Percentiles rank a stretch among this genome's conserved stretches.
These are phyloP conservation scores for Ginglymostoma cirratum DNA, from an alignment of 2,113 vertebrate species.

Conservation along the genomic window DNA sequence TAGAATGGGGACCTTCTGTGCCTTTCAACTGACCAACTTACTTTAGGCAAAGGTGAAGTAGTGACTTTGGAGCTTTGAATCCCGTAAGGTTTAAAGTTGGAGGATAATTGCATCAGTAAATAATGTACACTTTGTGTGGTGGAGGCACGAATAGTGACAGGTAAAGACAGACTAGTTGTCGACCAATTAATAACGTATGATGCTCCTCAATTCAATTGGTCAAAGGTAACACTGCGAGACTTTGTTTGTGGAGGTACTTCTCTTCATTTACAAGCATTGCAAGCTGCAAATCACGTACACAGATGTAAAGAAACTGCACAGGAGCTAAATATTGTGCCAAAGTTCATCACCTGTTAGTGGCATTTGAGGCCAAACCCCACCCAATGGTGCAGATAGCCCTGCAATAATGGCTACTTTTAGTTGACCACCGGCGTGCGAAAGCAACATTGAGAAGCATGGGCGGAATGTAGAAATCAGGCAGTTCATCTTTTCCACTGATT, in stretches of 20 bases:
- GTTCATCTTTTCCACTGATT: background rate
- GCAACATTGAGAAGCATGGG: background rate
- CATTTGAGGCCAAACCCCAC: background rate
- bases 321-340: background rate
- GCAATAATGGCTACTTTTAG: background rate
- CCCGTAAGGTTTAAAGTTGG: constrained; percentile 36
- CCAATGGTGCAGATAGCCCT: background rate
- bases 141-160: constrained; percentile 24
- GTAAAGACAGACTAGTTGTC: constrained; percentile 12
- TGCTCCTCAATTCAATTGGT: background rate
- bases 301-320: background rate
- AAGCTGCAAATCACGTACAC: background rate
- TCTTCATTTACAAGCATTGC: constrained; percentile 40
- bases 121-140: background rate
- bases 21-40: constrained; percentile 36
- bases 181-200: background rate
- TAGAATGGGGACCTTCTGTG: constrained; percentile 11
- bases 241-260: constrained; percentile 38
- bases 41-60: constrained; percentile 37
- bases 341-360: background rate
- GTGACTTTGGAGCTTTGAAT: constrained; percentile 37
- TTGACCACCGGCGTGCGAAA: background rate
- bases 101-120: constrained; percentile 38
- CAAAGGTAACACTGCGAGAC: background rate
- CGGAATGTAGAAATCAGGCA: background rate